Evolutionary conservation across 2,888 invertebrate species (phyloP).

Genomic region (Bibio marci): DNA sequence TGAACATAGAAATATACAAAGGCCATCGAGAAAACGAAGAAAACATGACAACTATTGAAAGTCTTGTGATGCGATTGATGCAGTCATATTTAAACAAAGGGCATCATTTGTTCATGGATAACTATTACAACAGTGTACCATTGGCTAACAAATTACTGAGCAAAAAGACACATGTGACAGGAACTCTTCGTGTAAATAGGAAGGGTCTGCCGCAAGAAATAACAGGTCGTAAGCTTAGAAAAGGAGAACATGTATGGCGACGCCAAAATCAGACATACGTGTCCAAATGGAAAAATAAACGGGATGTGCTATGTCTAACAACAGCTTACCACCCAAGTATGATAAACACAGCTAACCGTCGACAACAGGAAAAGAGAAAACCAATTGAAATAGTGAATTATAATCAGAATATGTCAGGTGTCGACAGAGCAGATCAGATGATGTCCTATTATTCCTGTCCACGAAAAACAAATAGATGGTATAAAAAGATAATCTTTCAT

Average conservation of each 20-base stretch:
- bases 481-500: constrained; percentile 19
- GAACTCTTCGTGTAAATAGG: constrained; percentile 12
- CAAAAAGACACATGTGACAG: constrained; percentile 12
- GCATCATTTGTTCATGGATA: constrained; percentile 16
- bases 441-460: constrained; percentile 9
- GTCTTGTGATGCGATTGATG: constrained; percentile 14
- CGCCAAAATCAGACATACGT: constrained; percentile 10
- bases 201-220: constrained; percentile 11
- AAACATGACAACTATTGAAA: constrained; percentile 11
- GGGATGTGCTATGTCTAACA: constrained; percentile 7
- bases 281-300: constrained; percentile 12
- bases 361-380: not conserved
- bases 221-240: constrained; percentile 8
- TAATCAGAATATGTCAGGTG: constrained; percentile 14
- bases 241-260: constrained; percentile 10
- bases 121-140: constrained; percentile 13
- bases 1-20: constrained; percentile 12
- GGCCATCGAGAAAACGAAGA: constrained; percentile 12
- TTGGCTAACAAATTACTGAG: constrained; percentile 11
- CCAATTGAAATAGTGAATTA: constrained; percentile 9
- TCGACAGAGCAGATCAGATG: constrained; percentile 17
- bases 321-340: constrained; percentile 11
- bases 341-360: constrained; percentile 7
- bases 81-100: constrained; percentile 15
- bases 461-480: constrained; percentile 17